Conservation (phyloP, 2,797 vertebrate species). For the Odontamblyopus lacepedii region DNA sequence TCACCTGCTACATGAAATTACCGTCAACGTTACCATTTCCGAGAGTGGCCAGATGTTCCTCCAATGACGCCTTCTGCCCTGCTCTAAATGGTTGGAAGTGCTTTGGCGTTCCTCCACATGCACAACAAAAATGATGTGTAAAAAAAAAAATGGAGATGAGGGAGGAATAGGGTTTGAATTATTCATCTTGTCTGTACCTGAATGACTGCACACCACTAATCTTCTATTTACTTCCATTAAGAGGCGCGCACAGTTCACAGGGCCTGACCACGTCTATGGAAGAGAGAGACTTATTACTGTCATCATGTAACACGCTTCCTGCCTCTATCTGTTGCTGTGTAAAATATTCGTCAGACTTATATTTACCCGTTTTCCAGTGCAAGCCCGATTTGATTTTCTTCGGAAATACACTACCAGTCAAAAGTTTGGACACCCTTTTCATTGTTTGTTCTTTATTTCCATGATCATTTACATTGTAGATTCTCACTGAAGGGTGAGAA, state of each 20-base stretch:
- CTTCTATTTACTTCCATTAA: constrained; percentile 63
- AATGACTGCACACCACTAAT: constrained; percentile 64
- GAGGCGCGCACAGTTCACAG: constrained; percentile 46
- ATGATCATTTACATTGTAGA: no score
- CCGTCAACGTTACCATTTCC: constrained; percentile 15
- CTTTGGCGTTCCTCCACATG: constrained; percentile 4
- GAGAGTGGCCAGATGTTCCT: constrained; percentile 39
- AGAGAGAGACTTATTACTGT: constrained; percentile 38
- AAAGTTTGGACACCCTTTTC: no score
- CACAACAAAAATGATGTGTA: neutral
- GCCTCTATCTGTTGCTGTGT: constrained; percentile 26
- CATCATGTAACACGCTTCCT: constrained; percentile 21
- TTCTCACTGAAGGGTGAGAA: no score
- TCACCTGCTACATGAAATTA: constrained; percentile 34
- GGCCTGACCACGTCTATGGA: constrained; percentile 45
- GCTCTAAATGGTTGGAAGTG: constrained; percentile 8
- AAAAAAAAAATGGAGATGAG: constrained; percentile 23
- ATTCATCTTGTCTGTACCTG: constrained; percentile 57
- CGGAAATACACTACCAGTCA: neutral
- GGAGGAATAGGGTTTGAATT: constrained; percentile 48
- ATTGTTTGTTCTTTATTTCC: no score
- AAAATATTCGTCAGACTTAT: neutral
- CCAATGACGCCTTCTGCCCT: constrained; percentile 5
- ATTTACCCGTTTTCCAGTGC: constrained; percentile 1
- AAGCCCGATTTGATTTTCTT: neutral